Evolutionary conservation across 2,113 vertebrate genomes (phyloP), one percentile per base, ranked within the genome.

Genomic region (Tragelaphus imberbis): DNA sequence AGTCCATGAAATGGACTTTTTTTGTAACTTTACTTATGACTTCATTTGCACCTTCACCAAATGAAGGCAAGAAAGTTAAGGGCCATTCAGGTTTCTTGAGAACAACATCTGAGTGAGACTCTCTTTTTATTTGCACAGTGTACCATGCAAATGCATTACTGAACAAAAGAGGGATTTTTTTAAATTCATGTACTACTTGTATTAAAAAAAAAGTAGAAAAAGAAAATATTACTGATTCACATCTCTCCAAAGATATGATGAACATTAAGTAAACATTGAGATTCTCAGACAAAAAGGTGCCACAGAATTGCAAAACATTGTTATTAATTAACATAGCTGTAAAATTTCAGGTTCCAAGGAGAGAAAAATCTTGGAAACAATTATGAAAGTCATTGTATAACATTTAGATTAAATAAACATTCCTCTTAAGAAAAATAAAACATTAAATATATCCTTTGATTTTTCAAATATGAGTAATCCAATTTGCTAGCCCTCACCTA

Each of bases 281-380:
- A 96, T 92, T 97, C 87, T 95, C 94, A 96, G 94, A 95, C 95
- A 95, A 80, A 97, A 87, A 28, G 47, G 93, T 93, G 77, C 33
- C 47, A 30, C 12, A 8, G 44, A 81, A 95, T 28, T 84, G 58
- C 10, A 71, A 91, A 97, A 90, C 80, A 93, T 44, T 82, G 30
- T 79, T 92, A 93, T 92, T 94, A 94, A 93, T 92, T 82, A 95
- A 25, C 61, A 80, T 36, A 75, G 49, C 47, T 94, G 21, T 59
- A 89, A 97, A 84, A 88, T 61, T 51, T 82, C 7, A 87, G 3
- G 6, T 92, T 97, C 91, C 36, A 93, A 56, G 25, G 56, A 86
- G 2, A 96, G 30, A 84, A 88, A 96, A 71, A 84, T 91, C 77
- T 95, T 96, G 65, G 71, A 97, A 94, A 59, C 77, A 96, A 84